phyloP scores from a whole-genome alignment of 2,888 invertebrate genomes.

The Drosophila barbarae region DNA sequence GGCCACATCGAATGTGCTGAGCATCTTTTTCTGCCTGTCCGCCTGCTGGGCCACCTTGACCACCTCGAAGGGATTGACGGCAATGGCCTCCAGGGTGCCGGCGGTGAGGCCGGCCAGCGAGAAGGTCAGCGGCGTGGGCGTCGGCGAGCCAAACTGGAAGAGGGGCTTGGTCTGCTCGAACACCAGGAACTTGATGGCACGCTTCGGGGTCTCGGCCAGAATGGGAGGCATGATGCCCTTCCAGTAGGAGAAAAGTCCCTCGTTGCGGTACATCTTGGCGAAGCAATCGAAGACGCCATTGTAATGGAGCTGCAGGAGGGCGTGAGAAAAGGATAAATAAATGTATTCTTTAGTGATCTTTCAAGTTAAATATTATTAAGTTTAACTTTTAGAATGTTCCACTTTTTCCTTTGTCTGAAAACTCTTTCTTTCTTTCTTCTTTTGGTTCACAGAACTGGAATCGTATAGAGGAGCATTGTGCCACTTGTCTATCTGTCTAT shows the following conservation, averaged over 20 bases:
- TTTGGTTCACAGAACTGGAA: constrained; percentile 12
- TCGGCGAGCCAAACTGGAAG: constrained; percentile 88
- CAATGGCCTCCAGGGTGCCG: constrained; percentile 93
- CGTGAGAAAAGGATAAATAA: no score
- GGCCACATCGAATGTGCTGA: constrained; percentile 90
- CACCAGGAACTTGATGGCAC: constrained; percentile 95
- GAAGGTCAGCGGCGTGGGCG: constrained; percentile 91
- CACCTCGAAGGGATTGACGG: constrained; percentile 97
- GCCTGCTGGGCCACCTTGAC: constrained; percentile 95
- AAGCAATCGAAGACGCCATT: constrained; percentile 92
- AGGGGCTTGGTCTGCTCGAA: constrained; percentile 95
- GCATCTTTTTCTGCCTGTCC: constrained; percentile 83
- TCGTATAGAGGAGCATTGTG: neutral
- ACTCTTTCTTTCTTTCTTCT: neutral
- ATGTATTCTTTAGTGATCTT: no score
- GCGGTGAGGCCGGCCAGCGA: constrained; percentile 93
- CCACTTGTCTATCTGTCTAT: constrained; percentile 4
- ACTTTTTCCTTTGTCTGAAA: neutral
- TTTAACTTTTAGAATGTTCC: no score
- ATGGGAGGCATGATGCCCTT: constrained; percentile 97
- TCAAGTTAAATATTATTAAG: neutral
- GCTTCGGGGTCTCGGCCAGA: constrained; percentile 95
- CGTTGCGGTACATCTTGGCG: constrained; percentile 91
- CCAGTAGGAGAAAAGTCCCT: constrained; percentile 92
- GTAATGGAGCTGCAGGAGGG: constrained; percentile 81